Evolutionary conservation across 1,140 invertebrate species (phyloP).

Genomic region (Trichomalopsis sarcophagae): DNA sequence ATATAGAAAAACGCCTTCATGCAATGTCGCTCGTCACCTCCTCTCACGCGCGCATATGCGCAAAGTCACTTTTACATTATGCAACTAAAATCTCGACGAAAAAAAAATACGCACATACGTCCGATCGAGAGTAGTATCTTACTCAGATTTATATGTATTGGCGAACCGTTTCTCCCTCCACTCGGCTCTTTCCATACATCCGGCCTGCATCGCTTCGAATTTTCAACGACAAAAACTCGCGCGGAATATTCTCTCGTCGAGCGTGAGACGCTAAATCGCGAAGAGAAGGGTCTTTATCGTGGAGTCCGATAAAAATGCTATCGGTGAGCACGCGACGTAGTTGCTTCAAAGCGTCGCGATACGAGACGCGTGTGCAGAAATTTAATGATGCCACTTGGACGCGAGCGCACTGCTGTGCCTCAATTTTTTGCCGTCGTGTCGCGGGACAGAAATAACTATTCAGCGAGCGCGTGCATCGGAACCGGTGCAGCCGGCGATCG

Average conservation of each 20-base stretch:
- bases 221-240: too few relatives aligned
- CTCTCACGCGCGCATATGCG: background rate
- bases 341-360: background rate
- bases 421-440: background rate
- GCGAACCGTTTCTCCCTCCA: background rate
- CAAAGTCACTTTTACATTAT: background rate
- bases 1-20: background rate
- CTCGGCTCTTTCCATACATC: too few relatives aligned
- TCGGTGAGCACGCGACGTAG: background rate
- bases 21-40: background rate
- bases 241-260: too few relatives aligned
- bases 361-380: background rate
- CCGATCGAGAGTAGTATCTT: too few relatives aligned
- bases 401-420: background rate
- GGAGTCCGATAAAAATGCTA: slow-evolving; percentile 19
- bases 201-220: too few relatives aligned
- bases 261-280: background rate
- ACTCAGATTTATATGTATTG: too few relatives aligned
- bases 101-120: too few relatives aligned
- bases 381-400: slow-evolving; percentile 28
- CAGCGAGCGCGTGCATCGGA: background rate
- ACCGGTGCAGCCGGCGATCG: background rate
- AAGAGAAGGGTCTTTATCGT: slow-evolving; percentile 2
- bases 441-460: background rate
- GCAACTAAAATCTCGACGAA: background rate